Base-by-base conservation (phyloP, 1,140 invertebrate species). In the Halictus rubicundus region DNA sequence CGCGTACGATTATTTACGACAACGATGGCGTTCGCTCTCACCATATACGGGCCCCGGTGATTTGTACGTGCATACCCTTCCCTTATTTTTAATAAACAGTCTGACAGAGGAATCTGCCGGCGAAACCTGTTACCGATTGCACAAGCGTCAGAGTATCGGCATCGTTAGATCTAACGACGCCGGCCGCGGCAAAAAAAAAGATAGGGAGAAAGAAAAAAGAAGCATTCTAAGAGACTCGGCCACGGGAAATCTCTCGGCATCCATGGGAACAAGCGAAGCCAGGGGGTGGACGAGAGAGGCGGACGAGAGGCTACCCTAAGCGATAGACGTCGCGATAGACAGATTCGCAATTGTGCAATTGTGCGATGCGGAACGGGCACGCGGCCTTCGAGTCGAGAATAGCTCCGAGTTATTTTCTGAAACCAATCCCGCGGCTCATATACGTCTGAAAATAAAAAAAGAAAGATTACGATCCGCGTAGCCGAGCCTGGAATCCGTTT, bases 341-440 rank as follows among this genome's bases (percentile, higher is more conserved):
- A 59, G 76, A 69, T 83, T 83, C 78, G 69, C 77, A 37, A 81
- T 70, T 80, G 71, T 68, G 46, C 71, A 66, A 80, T 57, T 63
- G 70, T 37, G 63, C 52, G 57, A 39, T 54, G 54, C 66, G 69
- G 81, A 87, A 87, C 81, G 85, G 27, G 81, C 69, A 87, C 85
- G 66, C 61, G 85, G 61, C 85, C 85, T 87, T 85, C 85, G 84
- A 72, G 69, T 79, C 81, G 84, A 87, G 81, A 86, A 86, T 86
- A 86, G 86, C 85, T 72, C 12, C 60, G 68, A 78, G 76, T 78
- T 78, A 78, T 78, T 78, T 72, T 78, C 76, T 72, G 66, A 65
- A 46, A 72, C 59, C 76, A 42, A 78, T 78, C 76, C 27, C 19
- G 60, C 19, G 21, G 59, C 16, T 42, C 60, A 64, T 49, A 37